phyloP scores from a whole-genome alignment of 2,888 invertebrate genomes.

The Odontocolon sp. region DNA sequence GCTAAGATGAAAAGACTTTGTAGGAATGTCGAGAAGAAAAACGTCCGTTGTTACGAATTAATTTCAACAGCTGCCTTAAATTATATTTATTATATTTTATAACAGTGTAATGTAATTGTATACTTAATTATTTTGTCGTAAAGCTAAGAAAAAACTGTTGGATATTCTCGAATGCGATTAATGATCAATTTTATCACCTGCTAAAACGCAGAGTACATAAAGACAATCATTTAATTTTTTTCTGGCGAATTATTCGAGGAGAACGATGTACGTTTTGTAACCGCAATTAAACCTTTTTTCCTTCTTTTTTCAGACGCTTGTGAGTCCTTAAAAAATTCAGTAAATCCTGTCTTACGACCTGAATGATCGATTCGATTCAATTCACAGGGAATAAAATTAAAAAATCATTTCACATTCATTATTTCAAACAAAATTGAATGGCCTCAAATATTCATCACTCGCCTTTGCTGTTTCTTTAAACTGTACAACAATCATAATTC shows the following conservation, averaged over 20 bases:
- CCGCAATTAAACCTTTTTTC: not conserved
- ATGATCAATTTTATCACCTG: not conserved
- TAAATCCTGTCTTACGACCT: not conserved
- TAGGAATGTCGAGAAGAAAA: too few relatives aligned
- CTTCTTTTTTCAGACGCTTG: not conserved
- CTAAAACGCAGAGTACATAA: not conserved
- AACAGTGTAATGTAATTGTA: too few relatives aligned
- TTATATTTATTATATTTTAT: too few relatives aligned
- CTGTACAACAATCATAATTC: conserved; percentile 33
- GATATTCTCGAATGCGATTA: conserved; percentile 7
- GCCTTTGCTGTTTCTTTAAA: too few relatives aligned
- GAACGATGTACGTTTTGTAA: conserved; percentile 12
- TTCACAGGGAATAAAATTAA: not conserved
- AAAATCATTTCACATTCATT: too few relatives aligned
- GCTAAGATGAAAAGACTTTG: too few relatives aligned
- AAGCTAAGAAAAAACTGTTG: too few relatives aligned
- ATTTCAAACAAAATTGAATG: not conserved
- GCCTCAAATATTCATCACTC: too few relatives aligned
- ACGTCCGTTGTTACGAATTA: too few relatives aligned
- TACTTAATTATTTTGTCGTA: too few relatives aligned
- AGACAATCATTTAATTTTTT: conserved; percentile 9
- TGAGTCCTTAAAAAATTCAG: not conserved
- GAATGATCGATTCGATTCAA: not conserved
- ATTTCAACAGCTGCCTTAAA: too few relatives aligned
- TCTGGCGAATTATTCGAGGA: conserved; percentile 13